Evolutionary conservation across 2,888 invertebrate species (phyloP).

Genomic region (Oxycera nigricornis): DNA sequence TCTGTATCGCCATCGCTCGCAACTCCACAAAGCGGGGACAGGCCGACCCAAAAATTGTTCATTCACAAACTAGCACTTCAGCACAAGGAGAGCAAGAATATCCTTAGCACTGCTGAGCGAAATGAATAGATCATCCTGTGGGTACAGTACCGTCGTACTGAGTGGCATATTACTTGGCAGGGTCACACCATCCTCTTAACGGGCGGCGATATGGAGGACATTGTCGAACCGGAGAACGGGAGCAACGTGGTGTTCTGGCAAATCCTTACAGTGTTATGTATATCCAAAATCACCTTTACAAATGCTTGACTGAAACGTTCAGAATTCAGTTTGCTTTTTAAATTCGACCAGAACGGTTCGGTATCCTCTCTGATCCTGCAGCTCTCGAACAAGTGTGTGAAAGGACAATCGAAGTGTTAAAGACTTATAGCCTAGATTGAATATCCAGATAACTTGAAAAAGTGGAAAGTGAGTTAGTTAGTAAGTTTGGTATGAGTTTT

Average conservation of each 20-base stretch:
- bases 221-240: slow-evolving; percentile 51
- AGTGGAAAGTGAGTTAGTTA: slow-evolving; percentile 11
- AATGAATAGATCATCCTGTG: slow-evolving; percentile 34
- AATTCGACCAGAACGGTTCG: slow-evolving; percentile 56
- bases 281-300: slow-evolving; percentile 39
- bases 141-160: slow-evolving; percentile 45
- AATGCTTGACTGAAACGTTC: slow-evolving; percentile 51
- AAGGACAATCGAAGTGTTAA: neutral
- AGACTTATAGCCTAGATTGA: neutral
- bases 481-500: too few species aligned
- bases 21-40: slow-evolving; percentile 21
- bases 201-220: slow-evolving; percentile 49
- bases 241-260: slow-evolving; percentile 48
- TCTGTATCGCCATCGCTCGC: neutral
- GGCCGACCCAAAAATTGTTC: slow-evolving; percentile 38
- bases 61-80: slow-evolving; percentile 39
- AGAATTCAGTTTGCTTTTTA: slow-evolving; percentile 58
- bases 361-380: slow-evolving; percentile 1
- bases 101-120: slow-evolving; percentile 11
- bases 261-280: slow-evolving; percentile 41
- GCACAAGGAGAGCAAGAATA: neutral
- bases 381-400: neutral
- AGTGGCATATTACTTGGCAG: slow-evolving; percentile 41
- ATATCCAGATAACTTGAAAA: neutral
- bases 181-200: slow-evolving; percentile 49